These are phyloP conservation scores for Pteropus rufus DNA, from an alignment of 2,797 vertebrate genomes.

Conservation along the genomic window DNA sequence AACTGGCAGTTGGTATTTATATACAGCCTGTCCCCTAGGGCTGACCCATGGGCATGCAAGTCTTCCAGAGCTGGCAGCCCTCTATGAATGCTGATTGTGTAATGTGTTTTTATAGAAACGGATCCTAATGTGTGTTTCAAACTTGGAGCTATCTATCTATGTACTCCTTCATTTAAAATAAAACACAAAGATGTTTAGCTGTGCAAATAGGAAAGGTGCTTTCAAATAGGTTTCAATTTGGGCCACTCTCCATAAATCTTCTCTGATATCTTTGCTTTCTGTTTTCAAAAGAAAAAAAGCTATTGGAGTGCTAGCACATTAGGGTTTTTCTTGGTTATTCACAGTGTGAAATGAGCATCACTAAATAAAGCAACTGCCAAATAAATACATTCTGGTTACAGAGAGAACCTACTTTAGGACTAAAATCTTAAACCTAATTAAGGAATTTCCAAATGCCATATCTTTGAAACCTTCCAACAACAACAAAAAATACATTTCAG, in stretches of 20 bases:
- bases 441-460: conserved; percentile 62
- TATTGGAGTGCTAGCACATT: not conserved
- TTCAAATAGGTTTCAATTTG: conserved; percentile 65
- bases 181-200: conserved; percentile 28
- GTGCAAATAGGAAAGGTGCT: conserved; percentile 58
- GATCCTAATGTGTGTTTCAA: conserved; percentile 50
- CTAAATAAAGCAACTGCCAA: conserved; percentile 52
- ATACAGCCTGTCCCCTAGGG: conserved; percentile 45
- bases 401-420: conserved; percentile 48
- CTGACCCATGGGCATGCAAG: conserved; percentile 47
- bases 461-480: conserved; percentile 65
- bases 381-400: conserved; percentile 49
- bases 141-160: conserved; percentile 49
- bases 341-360: conserved; percentile 29
- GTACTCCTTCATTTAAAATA: conserved; percentile 59
- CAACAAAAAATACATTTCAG: conserved; percentile 58
- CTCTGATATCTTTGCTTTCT: conserved; percentile 41
- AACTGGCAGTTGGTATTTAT: conserved; percentile 63
- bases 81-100: conserved; percentile 56
- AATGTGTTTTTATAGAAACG: conserved; percentile 63
- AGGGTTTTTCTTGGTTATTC: conserved; percentile 50
- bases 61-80: not conserved
- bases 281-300: conserved; percentile 57
- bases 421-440: conserved; percentile 71
- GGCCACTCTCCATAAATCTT: conserved; percentile 59